Conservation (phyloP, 2,113 vertebrate species). For the Hyla sarda region DNA sequence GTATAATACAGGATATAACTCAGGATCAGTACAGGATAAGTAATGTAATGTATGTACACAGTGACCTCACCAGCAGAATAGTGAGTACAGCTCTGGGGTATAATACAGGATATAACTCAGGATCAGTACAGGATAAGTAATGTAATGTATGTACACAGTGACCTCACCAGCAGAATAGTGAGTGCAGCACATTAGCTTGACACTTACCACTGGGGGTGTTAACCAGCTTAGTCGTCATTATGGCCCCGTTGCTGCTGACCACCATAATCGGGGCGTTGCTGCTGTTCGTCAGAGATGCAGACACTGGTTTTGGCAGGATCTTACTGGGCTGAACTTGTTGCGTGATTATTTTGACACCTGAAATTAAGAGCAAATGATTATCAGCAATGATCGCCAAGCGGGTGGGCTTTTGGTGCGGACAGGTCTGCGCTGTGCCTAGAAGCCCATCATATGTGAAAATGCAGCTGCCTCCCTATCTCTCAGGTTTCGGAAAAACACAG, state of each 20-base stretch:
- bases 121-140: too few relatives aligned
- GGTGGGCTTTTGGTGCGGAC: neutral
- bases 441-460: neutral
- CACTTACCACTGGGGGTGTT: conserved; percentile 91
- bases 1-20: too few relatives aligned
- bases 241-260: conserved; percentile 97
- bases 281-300: conserved; percentile 87
- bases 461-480: neutral
- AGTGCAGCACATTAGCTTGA: neutral
- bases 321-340: conserved; percentile 98
- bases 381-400: too few relatives aligned
- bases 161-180: neutral
- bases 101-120: too few relatives aligned
- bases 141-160: too few relatives aligned
- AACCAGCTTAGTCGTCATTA: conserved; percentile 97
- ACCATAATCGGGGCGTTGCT: conserved; percentile 98
- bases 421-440: neutral
- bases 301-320: conserved; percentile 96
- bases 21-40: too few relatives aligned
- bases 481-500: too few relatives aligned
- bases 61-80: too few relatives aligned
- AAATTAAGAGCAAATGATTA: conserved; percentile 72
- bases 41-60: too few relatives aligned
- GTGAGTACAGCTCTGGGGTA: too few relatives aligned
- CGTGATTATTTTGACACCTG: conserved; percentile 99